Evolutionary conservation across 2,797 vertebrate species (phyloP).

Genomic region (Meda fulgida): DNA sequence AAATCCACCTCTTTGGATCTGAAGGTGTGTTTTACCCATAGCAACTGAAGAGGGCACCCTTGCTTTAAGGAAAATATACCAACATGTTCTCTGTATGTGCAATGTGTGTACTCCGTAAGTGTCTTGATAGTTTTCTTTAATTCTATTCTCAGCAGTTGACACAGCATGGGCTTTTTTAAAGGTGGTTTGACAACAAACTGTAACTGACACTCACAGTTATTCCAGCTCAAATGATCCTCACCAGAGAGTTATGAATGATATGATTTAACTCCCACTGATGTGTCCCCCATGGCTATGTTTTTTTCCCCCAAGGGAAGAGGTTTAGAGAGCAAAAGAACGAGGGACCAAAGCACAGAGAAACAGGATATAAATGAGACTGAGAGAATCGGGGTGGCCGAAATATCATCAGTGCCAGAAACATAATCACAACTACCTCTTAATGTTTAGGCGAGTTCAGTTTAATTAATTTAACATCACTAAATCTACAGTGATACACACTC

Average conservation of each 20-base stretch:
- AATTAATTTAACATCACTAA: slow-evolving; percentile 3
- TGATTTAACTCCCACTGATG: slow-evolving; percentile 51
- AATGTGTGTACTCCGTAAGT: background rate
- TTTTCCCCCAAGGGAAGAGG: background rate
- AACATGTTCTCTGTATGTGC: background rate
- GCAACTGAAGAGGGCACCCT: slow-evolving; percentile 32
- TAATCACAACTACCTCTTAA: slow-evolving; percentile 8
- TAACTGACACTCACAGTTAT: slow-evolving; percentile 46
- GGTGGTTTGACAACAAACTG: slow-evolving; percentile 42
- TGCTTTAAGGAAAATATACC: background rate
- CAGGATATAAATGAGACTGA: slow-evolving; percentile 8
- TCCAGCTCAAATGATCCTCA: slow-evolving; percentile 36
- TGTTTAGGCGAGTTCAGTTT: slow-evolving; percentile 15
- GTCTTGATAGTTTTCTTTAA: slow-evolving; percentile 5
- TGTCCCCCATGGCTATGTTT: background rate
- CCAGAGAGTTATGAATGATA: slow-evolving; percentile 36
- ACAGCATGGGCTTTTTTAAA: slow-evolving; percentile 22
- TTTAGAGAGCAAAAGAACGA: background rate
- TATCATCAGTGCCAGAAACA: slow-evolving; percentile 15
- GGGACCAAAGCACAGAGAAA: slow-evolving; percentile 3
- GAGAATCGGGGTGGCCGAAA: slow-evolving; percentile 9
- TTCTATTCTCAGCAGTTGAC: background rate
- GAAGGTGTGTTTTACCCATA: background rate
- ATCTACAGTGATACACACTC: slow-evolving; percentile 18
- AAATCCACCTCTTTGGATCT: background rate